These are phyloP conservation scores for Varecia variegata DNA, from an alignment of 2,797 vertebrate genomes.

Conservation along the genomic window DNA sequence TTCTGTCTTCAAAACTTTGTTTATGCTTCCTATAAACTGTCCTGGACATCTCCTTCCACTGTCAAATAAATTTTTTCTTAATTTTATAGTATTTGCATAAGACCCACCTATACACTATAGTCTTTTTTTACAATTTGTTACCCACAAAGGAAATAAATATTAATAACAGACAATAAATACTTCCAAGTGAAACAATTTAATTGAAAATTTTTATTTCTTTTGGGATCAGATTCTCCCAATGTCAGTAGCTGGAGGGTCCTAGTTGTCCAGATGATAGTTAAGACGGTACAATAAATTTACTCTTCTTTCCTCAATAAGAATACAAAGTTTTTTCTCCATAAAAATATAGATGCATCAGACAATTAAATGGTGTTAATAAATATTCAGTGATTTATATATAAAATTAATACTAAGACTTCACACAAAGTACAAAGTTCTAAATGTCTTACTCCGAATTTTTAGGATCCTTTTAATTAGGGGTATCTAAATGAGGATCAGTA, in stretches of 20 bases:
- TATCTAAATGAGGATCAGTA: constrained; percentile 5
- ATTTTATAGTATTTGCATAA: constrained; percentile 25
- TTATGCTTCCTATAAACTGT: not conserved
- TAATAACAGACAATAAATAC: not conserved
- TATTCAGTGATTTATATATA: not conserved
- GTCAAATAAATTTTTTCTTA: not conserved
- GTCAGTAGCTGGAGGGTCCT: not conserved
- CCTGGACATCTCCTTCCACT: not conserved
- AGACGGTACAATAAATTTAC: not conserved
- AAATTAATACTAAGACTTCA: constrained; percentile 24
- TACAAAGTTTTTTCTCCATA: not conserved
- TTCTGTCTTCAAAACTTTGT: not conserved
- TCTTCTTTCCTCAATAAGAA: constrained; percentile 36
- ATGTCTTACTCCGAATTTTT: constrained; percentile 24
- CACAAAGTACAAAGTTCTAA: constrained; percentile 38
- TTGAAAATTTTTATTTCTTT: constrained; percentile 28
- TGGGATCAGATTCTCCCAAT: not conserved
- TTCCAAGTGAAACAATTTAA: constrained; percentile 1
- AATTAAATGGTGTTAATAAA: constrained; percentile 33
- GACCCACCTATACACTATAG: not conserved
- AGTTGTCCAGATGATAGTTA: not conserved
- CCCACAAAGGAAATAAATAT: not conserved
- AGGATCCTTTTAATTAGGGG: not conserved
- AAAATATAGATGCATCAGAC: not conserved
- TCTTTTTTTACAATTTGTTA: not conserved